Base-by-base conservation (phyloP, 2,888 invertebrate species). In the Cheiracanthium punctorium region DNA sequence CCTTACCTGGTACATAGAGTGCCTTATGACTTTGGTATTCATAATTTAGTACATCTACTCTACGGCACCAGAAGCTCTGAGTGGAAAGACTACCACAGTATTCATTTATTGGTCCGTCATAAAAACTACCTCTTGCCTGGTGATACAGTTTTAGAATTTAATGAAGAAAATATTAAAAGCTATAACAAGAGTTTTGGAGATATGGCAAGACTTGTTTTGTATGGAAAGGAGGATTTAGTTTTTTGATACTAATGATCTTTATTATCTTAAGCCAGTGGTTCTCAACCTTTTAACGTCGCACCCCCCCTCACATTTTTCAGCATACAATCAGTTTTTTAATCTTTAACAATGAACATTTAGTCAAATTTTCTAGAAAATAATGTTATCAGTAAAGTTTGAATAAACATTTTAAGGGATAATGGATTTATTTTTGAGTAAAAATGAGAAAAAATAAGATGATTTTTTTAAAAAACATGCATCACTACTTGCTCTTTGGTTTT, bases 81-180 rank as follows among this genome's bases (percentile, higher is more conserved):
- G 8, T 91, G 91, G 91, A 90, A 89, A 37, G 84, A 89, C 10
- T 90, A 90, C 70, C 90, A 90, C 77, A 86, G 91, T 0, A 88
- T 92, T 43, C 92, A 92, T 88, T 89, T 92, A 20, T 89, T 92
- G n/a, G 90, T 90, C 41, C 87, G 92, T 28, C 92, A 92, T 86
- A 89, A 90, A 58, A 77, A 80, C 30, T 90, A 90, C 75, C 81
- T 90, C 12, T 76, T 89, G 8, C 87, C 88, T 5, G 80, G 86
- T 58, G 89, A 89, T 79, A 30, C 48, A 17, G 41, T 82, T 29
- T 37, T 69, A 33, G 82, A 88, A 43, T 90, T 90, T 65, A 76
- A 90, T 79, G 90, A 90, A 79, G 58, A 88, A 10, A 90, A 90
- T 79, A 90, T 90, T 28, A 85, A 86, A 73, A 74, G 30, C 10